phyloP scores from a whole-genome alignment of 1,140 invertebrate genomes.

The Drosophila sproati region DNA sequence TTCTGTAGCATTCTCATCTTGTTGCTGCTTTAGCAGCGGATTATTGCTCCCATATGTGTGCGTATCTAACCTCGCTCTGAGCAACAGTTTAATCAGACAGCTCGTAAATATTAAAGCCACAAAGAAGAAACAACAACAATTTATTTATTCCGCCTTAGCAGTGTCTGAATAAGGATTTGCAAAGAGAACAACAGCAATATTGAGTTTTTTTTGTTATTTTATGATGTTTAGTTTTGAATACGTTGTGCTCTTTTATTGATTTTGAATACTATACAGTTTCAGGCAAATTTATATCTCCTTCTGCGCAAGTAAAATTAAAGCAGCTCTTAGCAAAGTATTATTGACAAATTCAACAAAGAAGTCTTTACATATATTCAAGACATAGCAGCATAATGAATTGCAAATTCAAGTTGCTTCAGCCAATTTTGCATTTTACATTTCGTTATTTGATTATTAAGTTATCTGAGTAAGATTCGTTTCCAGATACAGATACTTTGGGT shows the following conservation, averaged over 20 bases:
- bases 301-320: too few species aligned
- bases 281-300: too few species aligned
- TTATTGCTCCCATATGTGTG: constrained; percentile 39
- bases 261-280: background rate
- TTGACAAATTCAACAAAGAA: too few species aligned
- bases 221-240: background rate
- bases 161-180: constrained; percentile 31
- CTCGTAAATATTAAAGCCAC: constrained; percentile 51
- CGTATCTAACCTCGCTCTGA: constrained; percentile 29
- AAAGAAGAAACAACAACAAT: constrained; percentile 36
- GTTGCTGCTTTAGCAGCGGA: constrained; percentile 30
- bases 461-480: too few species aligned
- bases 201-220: background rate
- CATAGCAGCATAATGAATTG: too few species aligned
- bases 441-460: too few species aligned
- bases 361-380: too few species aligned
- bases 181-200: constrained; percentile 8
- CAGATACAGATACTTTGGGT: too few species aligned
- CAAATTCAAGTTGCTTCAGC: too few species aligned
- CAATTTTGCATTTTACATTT: too few species aligned
- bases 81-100: constrained; percentile 54
- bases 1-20: constrained; percentile 9
- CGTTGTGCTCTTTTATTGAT: background rate
- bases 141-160: constrained; percentile 20
- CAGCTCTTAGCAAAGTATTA: too few species aligned